Percentiles rank a stretch among this genome's conserved stretches.
These are phyloP conservation scores for Callyntrura sp. DNA, from an alignment of 2,888 invertebrate genomes.

Conservation along the genomic window DNA sequence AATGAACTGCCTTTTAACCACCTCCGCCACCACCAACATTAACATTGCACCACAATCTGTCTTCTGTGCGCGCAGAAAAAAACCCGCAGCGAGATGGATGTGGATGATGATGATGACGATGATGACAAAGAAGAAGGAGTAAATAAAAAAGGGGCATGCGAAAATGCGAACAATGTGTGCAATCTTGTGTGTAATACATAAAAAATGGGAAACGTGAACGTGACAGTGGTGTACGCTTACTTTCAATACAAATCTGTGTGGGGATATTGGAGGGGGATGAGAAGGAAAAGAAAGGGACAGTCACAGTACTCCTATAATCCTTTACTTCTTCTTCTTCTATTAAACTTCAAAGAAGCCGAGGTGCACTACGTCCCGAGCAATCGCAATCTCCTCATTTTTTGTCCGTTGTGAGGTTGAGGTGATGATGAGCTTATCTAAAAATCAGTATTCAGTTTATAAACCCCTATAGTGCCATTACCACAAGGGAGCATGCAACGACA, in stretches of 20 bases:
- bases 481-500: not conserved
- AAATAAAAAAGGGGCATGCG: conserved; percentile 2
- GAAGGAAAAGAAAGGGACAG: conserved; percentile 41
- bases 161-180: conserved; percentile 18
- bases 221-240: not conserved
- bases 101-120: not conserved
- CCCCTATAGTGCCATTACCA: not conserved
- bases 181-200: not conserved
- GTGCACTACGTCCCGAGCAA: not conserved
- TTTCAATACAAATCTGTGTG: not conserved
- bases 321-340: not conserved
- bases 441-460: not conserved
- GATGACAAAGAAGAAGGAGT: conserved; percentile 3
- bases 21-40: not conserved
- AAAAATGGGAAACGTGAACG: conserved; percentile 21
- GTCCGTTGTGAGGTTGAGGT: not conserved
- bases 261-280: not conserved
- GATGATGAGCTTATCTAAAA: conserved; percentile 52
- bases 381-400: too few species aligned
- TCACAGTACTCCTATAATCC: not conserved
- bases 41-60: not conserved
- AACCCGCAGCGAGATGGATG: not conserved
- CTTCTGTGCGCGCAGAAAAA: not conserved
- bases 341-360: conserved; percentile 14
- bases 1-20: not conserved